Evolutionary conservation across 2,797 vertebrate genomes (phyloP).

Genomic region (Valencia hispanica): DNA sequence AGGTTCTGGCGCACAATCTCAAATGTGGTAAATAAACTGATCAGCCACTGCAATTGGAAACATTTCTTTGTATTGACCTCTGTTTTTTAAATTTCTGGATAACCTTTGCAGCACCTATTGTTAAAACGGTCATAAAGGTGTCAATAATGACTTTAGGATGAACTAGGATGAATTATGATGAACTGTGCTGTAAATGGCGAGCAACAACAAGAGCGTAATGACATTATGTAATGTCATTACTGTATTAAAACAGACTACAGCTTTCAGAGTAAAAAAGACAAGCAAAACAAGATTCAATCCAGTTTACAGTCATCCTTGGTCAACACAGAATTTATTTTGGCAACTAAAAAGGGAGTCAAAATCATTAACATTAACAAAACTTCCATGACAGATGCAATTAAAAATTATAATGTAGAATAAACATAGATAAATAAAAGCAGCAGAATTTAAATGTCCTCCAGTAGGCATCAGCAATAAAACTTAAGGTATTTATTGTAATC

Average conservation of each 20-base stretch:
- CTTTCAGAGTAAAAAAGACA: not conserved
- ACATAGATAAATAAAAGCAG: not conserved
- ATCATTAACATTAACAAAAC: not conserved
- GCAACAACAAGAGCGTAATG: not conserved
- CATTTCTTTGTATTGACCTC: not conserved
- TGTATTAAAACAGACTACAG: not conserved
- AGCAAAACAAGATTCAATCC: not conserved
- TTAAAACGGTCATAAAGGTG: not conserved
- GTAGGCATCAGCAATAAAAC: too few species aligned
- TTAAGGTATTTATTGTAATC: not conserved
- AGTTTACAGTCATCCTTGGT: not conserved
- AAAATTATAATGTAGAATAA: not conserved
- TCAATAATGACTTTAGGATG: not conserved
- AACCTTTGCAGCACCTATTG: not conserved
- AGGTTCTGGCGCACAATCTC: not conserved
- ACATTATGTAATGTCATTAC: not conserved
- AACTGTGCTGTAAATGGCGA: not conserved
- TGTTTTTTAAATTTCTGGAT: not conserved
- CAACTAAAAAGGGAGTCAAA: not conserved
- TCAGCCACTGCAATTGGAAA: not conserved
- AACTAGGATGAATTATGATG: not conserved
- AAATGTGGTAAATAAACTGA: not conserved
- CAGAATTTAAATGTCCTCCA: not conserved
- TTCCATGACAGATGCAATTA: not conserved
- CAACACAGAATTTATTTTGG: not conserved